Conservation (phyloP, 2,797 vertebrate genomes). For the Tadarida brasiliensis region DNA sequence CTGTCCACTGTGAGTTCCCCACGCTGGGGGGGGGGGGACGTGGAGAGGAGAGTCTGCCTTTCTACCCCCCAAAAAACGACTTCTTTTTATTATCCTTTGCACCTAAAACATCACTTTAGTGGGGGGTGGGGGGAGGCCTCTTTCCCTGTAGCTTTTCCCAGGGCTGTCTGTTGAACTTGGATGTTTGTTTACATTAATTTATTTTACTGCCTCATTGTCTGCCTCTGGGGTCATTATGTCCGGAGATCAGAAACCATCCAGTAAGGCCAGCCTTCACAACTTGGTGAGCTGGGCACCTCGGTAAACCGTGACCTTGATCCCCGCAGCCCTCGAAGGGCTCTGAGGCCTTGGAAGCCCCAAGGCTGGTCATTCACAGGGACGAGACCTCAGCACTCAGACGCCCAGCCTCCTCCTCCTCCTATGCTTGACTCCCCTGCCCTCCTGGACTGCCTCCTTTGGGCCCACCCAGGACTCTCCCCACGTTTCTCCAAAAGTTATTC, state of each 20-base stretch:
- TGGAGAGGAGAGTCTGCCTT: not conserved
- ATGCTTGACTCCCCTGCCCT: not conserved
- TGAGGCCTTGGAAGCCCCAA: accelerated
- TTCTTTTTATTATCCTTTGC: not conserved
- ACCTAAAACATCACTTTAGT: not conserved
- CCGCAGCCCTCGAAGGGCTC: accelerated
- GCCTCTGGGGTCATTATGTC: not conserved
- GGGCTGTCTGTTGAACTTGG: not conserved
- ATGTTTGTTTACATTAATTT: not conserved
- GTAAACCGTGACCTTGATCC: accelerated
- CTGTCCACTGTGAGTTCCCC: not conserved
- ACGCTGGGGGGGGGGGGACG: accelerated
- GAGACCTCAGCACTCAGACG: not conserved
- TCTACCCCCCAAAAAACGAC: not conserved
- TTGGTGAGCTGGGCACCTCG: not conserved
- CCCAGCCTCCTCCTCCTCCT: accelerated
- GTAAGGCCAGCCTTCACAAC: too few species aligned
- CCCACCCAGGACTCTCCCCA: not conserved
- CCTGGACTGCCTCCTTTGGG: accelerated
- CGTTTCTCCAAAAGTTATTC: not conserved
- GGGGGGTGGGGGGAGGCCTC: too few species aligned
- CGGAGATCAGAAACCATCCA: not conserved
- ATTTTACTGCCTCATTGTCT: not conserved
- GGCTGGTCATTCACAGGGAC: too few species aligned
- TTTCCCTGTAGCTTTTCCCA: not conserved